Conservation (phyloP, 2,113 vertebrate species). For the Forbesichthys papilliferus region DNA sequence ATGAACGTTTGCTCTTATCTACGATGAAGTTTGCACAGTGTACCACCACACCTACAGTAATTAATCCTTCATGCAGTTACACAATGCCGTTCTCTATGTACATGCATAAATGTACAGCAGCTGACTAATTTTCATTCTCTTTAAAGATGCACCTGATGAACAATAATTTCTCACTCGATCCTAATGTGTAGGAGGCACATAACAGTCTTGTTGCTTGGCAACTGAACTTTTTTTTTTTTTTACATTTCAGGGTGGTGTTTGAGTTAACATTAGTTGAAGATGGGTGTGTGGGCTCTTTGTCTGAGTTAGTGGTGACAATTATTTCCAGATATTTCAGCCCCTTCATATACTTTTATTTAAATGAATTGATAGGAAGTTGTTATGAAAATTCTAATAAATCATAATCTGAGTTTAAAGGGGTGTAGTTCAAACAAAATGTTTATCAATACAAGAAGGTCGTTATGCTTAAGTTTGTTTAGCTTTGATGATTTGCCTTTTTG, state of each 20-base stretch:
- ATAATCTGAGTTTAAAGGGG: too few relatives aligned
- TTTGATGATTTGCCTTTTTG: neutral
- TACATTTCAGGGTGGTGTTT: constrained; percentile 30
- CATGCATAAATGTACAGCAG: neutral
- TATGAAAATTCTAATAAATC: neutral
- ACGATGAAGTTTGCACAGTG: too few relatives aligned
- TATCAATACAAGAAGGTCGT: neutral
- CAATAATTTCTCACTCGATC: constrained; percentile 49
- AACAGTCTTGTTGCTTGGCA: constrained; percentile 66
- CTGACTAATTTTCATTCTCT: constrained; percentile 25
- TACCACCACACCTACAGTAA: too few relatives aligned
- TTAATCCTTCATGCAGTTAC: too few relatives aligned
- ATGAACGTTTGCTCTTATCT: neutral
- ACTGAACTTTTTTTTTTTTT: constrained; percentile 51
- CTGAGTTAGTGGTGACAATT: neutral
- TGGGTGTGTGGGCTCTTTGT: constrained; percentile 3
- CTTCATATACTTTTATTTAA: neutral
- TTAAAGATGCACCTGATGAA: constrained; percentile 23
- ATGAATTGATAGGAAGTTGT: neutral
- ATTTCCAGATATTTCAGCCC: neutral
- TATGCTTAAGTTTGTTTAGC: neutral
- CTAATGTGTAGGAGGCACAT: constrained; percentile 67
- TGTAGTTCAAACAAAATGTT: neutral
- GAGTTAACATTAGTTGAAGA: constrained; percentile 21
- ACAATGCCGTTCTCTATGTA: too few relatives aligned